Conservation (phyloP, 92 coral and sea anemone species). For the Siderastrea siderea region DNA sequence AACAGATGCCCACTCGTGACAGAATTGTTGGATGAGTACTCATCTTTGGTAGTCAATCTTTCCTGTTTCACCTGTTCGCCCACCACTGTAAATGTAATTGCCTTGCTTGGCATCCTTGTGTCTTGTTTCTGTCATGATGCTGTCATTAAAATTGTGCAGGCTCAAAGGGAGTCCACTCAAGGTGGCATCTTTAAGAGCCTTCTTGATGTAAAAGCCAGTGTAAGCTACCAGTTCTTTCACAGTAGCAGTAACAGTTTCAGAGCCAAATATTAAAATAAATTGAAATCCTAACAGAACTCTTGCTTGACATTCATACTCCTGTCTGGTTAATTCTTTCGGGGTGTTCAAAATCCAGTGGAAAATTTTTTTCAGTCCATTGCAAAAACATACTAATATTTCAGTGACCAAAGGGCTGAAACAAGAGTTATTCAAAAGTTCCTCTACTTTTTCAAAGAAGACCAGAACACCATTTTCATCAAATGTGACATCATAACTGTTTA, state of each 20-base stretch:
- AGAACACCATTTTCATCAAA: slow-evolving; percentile 57
- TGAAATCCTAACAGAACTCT: slow-evolving; percentile 62
- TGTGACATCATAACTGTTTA: slow-evolving; percentile 43
- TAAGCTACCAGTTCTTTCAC: slow-evolving; percentile 50
- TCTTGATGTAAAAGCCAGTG: slow-evolving; percentile 46
- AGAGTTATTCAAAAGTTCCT: slow-evolving; percentile 41
- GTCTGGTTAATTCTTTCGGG: no score
- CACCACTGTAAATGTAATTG: slow-evolving; percentile 55
- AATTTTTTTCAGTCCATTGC: slow-evolving; percentile 17
- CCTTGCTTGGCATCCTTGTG: slow-evolving; percentile 57
- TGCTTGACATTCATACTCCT: slow-evolving; percentile 45
- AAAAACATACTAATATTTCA: slow-evolving; percentile 43
- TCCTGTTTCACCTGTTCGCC: slow-evolving; percentile 46
- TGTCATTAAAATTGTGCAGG: no score
- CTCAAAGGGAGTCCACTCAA: slow-evolving; percentile 53
- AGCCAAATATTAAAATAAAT: slow-evolving; percentile 55
- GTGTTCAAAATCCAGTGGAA: no score
- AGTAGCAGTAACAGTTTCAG: slow-evolving; percentile 56
- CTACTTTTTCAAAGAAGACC: slow-evolving; percentile 22
- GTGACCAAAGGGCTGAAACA: slow-evolving; percentile 41
- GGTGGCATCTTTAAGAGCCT: slow-evolving; percentile 52
- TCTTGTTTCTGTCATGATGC: no score
- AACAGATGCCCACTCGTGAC: slow-evolving; percentile 26
- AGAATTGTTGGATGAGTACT: slow-evolving; percentile 28
- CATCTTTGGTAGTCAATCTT: slow-evolving; percentile 49